Percentiles rank a stretch among this genome's conserved stretches.
Conservation (phyloP, 2,888 invertebrate species). For the Acleris laterana region DNA sequence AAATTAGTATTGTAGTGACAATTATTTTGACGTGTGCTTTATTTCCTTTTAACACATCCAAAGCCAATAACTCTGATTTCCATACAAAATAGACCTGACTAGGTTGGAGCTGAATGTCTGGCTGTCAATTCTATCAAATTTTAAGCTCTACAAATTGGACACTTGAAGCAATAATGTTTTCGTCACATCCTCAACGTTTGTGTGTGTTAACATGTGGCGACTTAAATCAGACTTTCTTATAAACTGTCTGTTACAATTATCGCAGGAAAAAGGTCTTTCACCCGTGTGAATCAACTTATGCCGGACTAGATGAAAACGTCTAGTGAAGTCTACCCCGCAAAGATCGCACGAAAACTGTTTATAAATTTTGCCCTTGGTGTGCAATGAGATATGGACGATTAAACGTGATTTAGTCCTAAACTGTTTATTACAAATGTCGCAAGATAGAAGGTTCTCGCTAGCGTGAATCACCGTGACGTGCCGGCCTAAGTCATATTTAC, state of each 20-base stretch:
- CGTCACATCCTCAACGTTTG: too few relatives aligned
- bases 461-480: not conserved
- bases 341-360: not conserved
- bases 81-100: too few relatives aligned
- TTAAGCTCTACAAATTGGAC: too few relatives aligned
- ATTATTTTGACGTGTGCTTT: too few relatives aligned
- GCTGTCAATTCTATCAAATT: too few relatives aligned
- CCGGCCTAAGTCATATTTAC: not conserved
- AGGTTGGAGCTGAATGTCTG: too few relatives aligned
- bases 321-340: not conserved
- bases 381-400: not conserved
- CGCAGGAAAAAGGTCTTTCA: not conserved
- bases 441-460: not conserved
- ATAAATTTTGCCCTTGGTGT: not conserved
- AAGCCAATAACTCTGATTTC: too few relatives aligned
- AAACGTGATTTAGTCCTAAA: not conserved
- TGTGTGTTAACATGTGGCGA: constrained; percentile 8
- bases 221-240: constrained; percentile 9
- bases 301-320: too few relatives aligned
- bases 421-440: not conserved
- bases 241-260: constrained; percentile 8
- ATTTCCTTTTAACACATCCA: too few relatives aligned
- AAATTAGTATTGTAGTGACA: too few relatives aligned
- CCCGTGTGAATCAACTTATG: not conserved
- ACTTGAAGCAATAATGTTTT: too few relatives aligned